Evolutionary conservation across 2,113 vertebrate species (phyloP).

Genomic region (Genyomyrus donnyi): DNA sequence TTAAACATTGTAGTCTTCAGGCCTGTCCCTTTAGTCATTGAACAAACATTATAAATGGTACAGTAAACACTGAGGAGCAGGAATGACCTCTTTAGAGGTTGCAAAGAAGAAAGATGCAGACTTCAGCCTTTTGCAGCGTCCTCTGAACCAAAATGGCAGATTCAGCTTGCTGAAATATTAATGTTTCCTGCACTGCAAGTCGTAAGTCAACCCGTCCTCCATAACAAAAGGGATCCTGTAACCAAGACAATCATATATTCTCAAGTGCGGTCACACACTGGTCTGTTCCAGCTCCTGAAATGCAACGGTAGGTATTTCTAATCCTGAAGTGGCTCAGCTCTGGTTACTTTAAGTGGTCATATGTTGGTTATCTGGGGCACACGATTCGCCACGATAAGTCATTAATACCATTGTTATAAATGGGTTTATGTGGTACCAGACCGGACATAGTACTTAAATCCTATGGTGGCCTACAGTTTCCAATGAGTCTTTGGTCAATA

Average conservation of each 20-base stretch:
- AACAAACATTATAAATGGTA: not conserved
- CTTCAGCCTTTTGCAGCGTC: not conserved
- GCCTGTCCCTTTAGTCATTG: not conserved
- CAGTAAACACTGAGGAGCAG: not conserved
- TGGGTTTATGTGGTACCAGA: not conserved
- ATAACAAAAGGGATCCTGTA: not conserved
- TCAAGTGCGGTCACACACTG: not conserved
- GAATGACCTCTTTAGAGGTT: not conserved
- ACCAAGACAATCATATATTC: not conserved
- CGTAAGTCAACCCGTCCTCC: not conserved
- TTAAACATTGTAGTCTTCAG: not conserved
- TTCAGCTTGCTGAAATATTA: conserved; percentile 22
- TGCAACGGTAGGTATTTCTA: not conserved
- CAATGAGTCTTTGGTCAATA: not conserved
- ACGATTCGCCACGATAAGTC: not conserved
- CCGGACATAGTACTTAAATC: not conserved
- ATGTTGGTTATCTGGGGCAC: too few relatives aligned
- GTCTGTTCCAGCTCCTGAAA: not conserved
- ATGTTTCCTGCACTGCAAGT: conserved; percentile 8
- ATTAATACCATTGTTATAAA: not conserved
- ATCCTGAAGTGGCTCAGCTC: not conserved
- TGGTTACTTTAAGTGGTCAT: not conserved
- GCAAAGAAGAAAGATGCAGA: not conserved
- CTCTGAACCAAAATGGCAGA: not conserved
- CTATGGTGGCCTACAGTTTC: not conserved